phyloP scores from a whole-genome alignment of 2,113 vertebrate genomes.

The Tringa solitaria region DNA sequence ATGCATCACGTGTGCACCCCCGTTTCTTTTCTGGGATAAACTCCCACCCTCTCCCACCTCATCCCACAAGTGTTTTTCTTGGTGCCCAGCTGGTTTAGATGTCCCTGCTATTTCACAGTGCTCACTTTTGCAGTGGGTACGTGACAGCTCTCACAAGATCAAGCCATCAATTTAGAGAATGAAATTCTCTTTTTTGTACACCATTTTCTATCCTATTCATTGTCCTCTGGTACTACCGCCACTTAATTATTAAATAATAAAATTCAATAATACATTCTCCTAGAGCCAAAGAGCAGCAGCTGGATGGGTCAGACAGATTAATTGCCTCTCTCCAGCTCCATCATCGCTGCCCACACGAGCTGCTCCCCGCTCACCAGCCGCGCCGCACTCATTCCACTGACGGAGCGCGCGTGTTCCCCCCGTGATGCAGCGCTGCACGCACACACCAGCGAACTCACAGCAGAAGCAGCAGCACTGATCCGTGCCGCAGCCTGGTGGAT shows the following conservation, averaged over 20 bases:
- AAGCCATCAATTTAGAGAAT: neutral
- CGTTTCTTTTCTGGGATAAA: constrained; percentile 25
- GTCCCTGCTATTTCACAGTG: neutral
- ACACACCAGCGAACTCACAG: neutral
- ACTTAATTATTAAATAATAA: neutral
- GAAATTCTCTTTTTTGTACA: neutral
- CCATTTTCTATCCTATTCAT: neutral
- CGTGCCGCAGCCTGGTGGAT: neutral
- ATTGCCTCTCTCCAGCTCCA: neutral
- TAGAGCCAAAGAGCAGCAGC: neutral
- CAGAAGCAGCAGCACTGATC: neutral
- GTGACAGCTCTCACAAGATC: neutral
- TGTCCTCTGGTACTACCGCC: neutral
- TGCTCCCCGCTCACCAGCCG: neutral
- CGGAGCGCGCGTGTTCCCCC: neutral
- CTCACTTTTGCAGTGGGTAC: neutral
- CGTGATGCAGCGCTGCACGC: neutral
- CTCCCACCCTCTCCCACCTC: constrained; percentile 18
- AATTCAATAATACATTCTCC: neutral
- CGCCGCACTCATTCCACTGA: neutral
- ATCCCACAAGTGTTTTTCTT: constrained; percentile 12
- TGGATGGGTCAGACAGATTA: neutral
- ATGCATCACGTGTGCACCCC: neutral
- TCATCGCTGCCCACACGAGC: neutral
- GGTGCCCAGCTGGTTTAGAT: constrained; percentile 19